phyloP scores from a whole-genome alignment of 2,888 invertebrate species.

The Pherbina coryleti region DNA sequence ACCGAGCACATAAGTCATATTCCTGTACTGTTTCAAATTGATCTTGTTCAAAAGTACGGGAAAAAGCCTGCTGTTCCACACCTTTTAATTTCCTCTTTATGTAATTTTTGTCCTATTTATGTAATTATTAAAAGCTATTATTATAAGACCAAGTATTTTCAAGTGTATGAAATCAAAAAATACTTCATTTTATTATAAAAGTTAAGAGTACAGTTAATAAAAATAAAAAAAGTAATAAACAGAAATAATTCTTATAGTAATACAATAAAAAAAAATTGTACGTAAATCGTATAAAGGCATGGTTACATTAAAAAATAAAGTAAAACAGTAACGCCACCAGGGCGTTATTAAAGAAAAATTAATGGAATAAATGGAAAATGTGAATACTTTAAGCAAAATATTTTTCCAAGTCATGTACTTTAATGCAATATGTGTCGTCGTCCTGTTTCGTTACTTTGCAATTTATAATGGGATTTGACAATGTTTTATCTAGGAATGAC shows the following conservation, averaged over 20 bases:
- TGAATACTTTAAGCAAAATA: conserved; percentile 10
- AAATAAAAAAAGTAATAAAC: neutral
- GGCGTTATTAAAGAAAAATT: neutral
- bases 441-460: conserved; percentile 37
- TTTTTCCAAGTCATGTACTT: conserved; percentile 35
- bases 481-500: conserved; percentile 25
- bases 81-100: no score
- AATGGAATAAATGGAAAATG: no score
- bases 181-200: neutral
- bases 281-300: neutral
- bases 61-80: no score
- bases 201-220: neutral
- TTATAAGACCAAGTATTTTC: no score
- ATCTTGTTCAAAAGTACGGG: no score
- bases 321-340: conserved; percentile 25
- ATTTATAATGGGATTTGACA: conserved; percentile 40
- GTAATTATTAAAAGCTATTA: no score
- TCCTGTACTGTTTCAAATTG: no score
- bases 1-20: no score
- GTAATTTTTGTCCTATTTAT: no score
- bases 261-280: conserved; percentile 5
- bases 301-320: neutral
- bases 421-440: conserved; percentile 39
- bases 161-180: neutral
- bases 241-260: neutral